Evolutionary conservation across 1,140 invertebrate species (phyloP), one percentile per base, ranked within the genome.

Genomic region (Hestina assimilis): DNA sequence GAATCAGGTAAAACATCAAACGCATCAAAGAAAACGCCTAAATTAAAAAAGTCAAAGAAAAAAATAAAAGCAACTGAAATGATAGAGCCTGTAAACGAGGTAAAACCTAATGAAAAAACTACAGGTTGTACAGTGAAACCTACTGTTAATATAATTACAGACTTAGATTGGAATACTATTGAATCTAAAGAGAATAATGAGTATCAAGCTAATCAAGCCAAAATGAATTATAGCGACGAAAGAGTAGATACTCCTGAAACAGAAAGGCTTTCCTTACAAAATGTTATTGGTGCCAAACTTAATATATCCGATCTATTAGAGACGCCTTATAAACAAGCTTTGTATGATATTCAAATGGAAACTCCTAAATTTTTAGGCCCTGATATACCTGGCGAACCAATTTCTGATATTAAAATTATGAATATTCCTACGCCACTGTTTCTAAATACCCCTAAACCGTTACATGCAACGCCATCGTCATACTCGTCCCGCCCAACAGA

Each of bases 291-390:
- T 12, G 74, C 69, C 4, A 85, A 79, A 55, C 61, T 86, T 11
- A 87, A 87, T 43, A 82, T 87, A 63, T 86, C 84, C 11, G 83
- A 87, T 23, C 66, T 85, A 33, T 66, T 87, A 43, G 81, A 87
- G 72, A 87, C 84, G 26, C 84, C 84, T 6, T 87, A 83, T 35
- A 87, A 87, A 60, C 83, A 87, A 75, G 83, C 67, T 26, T 47
- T 87, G 6, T 87, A 87, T 63, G 83, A 87, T 62, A 86, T 87
- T 19, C 84, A 87, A 72, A 87, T 87, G 80, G 83, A 83, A 58
- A 87, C 84, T 4, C 83, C 84, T 4, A 79, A 72, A 61, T 87
- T 83, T 63, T 70, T 85, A 48, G 80, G 75, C 4, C 72, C 76
- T 2, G 81, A 84, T 46, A 31, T 88, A 56, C 80, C 75, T 24